Base-by-base conservation (phyloP, 2,113 vertebrate species). In the Balaenoptera acutorostrata region DNA sequence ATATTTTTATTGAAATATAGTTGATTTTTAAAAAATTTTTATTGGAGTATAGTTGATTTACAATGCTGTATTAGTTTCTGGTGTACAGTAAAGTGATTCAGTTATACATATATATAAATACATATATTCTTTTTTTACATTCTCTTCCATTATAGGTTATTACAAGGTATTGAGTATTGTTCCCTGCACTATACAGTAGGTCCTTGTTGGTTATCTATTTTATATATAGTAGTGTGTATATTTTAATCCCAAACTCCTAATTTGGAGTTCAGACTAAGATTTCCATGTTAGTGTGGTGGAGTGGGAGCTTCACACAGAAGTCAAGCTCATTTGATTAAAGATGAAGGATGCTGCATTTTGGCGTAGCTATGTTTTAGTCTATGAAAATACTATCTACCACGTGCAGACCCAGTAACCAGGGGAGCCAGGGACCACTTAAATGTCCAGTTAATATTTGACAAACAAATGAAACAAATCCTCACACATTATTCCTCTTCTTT, bases 331-430 rank as follows among this genome's bases (percentile, higher is more conserved):
- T 4, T 29, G 7, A 39, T 4, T 31, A 33, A 63, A 52, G 25
- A 8, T 1, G 13, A 33, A 6, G 10, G 15, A 6, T 41, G n/a
- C 13, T 18, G 8, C 14, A 0, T 2, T 20, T 2, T 20, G 9
- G 23, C 3, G 74, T 11, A 0, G 21, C n/a, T 18, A 1, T 0
- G 0, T 3, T 8, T 2, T 0, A 6, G n/a, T 0, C 33, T 11
- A 0, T 5, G 10, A 44, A 31, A 61, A 11, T 2, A 0, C 39
- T 0, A 0, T 6, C 33, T 17, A 0, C 8, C 6, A 7, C 3
- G 0, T 0, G 44, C 12, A 9, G 59, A 27, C 8, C 25, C 57
- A 1, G 39, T 4, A 49, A 59, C 74, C 2, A 4, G 3, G 6
- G 10, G 29, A 36, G 23, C 29, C 2, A 2, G 10, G 8, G 75